Percentiles rank a stretch among this genome's conserved stretches.
These are phyloP conservation scores for Melanostoma mellinum DNA, from an alignment of 2,888 invertebrate species.

Conservation along the genomic window DNA sequence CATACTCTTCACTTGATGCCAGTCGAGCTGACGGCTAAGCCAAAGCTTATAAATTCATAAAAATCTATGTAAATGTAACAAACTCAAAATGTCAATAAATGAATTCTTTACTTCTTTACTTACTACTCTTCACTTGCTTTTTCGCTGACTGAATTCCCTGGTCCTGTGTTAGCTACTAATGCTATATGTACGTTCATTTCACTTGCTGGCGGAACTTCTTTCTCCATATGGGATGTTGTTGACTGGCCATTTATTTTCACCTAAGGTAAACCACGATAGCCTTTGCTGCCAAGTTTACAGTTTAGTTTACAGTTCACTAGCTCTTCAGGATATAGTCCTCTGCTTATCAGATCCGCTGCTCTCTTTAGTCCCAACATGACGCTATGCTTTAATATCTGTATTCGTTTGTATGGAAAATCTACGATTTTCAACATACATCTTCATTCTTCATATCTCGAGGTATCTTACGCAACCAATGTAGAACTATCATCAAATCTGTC, in stretches of 20 bases:
- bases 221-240: background rate
- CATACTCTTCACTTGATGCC: background rate
- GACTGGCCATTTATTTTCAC: slow-evolving; percentile 26
- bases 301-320: slow-evolving; percentile 16
- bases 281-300: slow-evolving; percentile 44
- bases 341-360: slow-evolving; percentile 45
- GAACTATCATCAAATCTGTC: slow-evolving; percentile 47
- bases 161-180: background rate
- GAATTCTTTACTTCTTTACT: too few species aligned
- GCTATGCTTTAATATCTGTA: slow-evolving; percentile 23
- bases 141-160: background rate
- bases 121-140: background rate
- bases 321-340: slow-evolving; percentile 22
- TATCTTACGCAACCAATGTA: slow-evolving; percentile 40
- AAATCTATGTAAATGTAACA: too few species aligned
- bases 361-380: slow-evolving; percentile 20
- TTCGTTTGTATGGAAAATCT: slow-evolving; percentile 15
- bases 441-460: slow-evolving; percentile 31
- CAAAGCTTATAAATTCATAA: too few species aligned
- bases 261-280: slow-evolving; percentile 6
- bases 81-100: too few species aligned
- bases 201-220: background rate
- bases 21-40: too few species aligned
- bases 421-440: slow-evolving; percentile 41
- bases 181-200: background rate